Evolutionary conservation across 2,797 vertebrate species (phyloP), one percentile per base, ranked within the genome.

Genomic region (Lateolabrax maculatus): DNA sequence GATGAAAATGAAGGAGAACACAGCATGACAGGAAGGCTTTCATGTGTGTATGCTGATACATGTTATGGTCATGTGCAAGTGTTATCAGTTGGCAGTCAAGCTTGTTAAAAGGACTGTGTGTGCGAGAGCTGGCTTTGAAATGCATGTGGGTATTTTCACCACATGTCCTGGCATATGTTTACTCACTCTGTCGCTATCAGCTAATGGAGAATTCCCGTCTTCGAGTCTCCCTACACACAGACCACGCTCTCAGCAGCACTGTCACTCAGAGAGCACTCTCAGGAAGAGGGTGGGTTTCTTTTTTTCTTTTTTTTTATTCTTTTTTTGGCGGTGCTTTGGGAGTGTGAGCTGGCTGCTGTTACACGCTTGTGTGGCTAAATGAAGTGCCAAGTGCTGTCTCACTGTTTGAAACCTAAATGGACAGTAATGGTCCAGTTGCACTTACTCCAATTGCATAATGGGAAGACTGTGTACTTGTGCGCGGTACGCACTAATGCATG

Each of bases 351-450:
- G 12, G 73, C 10, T 55, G 64, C 69, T 53, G 39, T 65, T 70
- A 67, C 64, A 80, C 1, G 46, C 79, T 70, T 64, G 72, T 83
- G 73, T 86, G 78, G 6, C 31, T 79, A 81, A 90, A 87, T 80
- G 9, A 90, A 85, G 79, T 84, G 76, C 84, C 81, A 85, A 87
- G 77, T 75, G 73, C 65, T 74, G 64, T 88, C 83, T 86, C 80
- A 58, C 78, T 77, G 80, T 78, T 80, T 84, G 85, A 87, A 84
- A 66, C 75, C 81, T 84, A 85, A 90, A 87, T 91, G 86, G 83
- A 79, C 70, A 58, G 19, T 84, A 83, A 83, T 87, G 86, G 84
- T 84, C 78, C 71, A 44, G 73, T 69, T 61, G 82, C 78, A 75
- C 65, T 77, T 44, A 64, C 62, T 77, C 65, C 68, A 75, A 21